phyloP scores from a whole-genome alignment of 2,888 invertebrate genomes.

The Pollenia angustigena region DNA sequence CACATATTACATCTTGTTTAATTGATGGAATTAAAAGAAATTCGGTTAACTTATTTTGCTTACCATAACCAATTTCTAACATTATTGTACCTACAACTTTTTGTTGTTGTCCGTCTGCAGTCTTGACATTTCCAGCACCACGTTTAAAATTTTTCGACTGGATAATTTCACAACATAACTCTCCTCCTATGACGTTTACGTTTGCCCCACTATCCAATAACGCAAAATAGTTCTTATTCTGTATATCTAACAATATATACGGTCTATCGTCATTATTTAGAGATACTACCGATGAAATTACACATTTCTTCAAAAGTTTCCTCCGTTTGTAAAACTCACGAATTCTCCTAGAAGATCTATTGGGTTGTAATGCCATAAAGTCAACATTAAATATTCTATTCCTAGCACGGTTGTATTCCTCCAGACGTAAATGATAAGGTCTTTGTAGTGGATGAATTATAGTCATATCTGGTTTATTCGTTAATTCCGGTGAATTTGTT shows the following conservation, averaged over 20 bases:
- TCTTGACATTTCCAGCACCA: neutral
- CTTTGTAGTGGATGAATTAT: neutral
- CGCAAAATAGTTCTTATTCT: neutral
- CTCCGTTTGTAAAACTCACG: neutral
- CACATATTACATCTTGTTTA: neutral
- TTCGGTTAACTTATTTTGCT: neutral
- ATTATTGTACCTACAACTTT: neutral
- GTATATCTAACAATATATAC: neutral
- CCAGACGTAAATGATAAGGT: neutral
- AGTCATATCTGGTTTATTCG: neutral
- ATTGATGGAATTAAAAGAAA: neutral
- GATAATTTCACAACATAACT: neutral
- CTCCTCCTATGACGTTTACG: neutral
- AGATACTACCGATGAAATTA: neutral
- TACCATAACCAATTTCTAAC: neutral
- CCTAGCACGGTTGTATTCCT: neutral
- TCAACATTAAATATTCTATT: neutral
- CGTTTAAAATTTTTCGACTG: neutral
- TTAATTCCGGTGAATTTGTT: neutral
- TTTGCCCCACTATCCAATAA: neutral
- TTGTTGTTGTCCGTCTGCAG: constrained; percentile 6
- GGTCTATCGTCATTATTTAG: neutral
- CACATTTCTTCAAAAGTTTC: neutral
- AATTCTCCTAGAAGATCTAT: neutral
- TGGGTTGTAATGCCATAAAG: neutral